Evolutionary conservation across 1,140 invertebrate genomes (phyloP).

Genomic region (Aethina tumida): DNA sequence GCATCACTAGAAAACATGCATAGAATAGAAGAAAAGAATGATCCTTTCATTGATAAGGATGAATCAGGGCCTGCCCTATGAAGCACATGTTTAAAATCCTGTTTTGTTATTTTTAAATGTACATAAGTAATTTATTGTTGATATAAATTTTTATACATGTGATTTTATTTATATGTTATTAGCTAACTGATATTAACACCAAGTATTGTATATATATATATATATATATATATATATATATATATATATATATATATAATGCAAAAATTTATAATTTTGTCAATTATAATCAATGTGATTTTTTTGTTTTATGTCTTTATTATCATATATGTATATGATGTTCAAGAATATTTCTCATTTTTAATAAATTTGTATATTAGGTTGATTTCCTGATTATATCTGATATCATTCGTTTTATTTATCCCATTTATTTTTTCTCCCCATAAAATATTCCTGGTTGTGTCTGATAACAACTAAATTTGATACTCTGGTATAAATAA

Average conservation of each 20-base stretch:
- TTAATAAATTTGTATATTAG: neutral
- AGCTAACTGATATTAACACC: neutral
- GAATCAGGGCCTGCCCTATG: conserved; percentile 42
- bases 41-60: conserved; percentile 42
- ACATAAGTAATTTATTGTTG: conserved; percentile 13
- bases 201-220: neutral
- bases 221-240: neutral
- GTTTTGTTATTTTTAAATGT: conserved; percentile 4
- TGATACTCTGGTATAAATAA: too few relatives aligned
- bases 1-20: conserved; percentile 46
- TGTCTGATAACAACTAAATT: neutral
- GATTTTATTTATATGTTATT: conserved; percentile 9
- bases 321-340: neutral
- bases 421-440: neutral
- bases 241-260: neutral
- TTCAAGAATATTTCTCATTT: neutral
- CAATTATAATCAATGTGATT: conserved; percentile 3
- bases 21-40: conserved; percentile 44
- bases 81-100: conserved; percentile 8
- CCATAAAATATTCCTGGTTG: neutral
- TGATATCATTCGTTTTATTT: conserved; percentile 1
- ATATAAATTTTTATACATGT: conserved; percentile 7
- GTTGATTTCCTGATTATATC: neutral
- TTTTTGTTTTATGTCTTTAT: conserved; percentile 1
- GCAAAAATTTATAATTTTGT: conserved; percentile 1